These are phyloP conservation scores for Rhagonycha fulva DNA, from an alignment of 2,888 invertebrate species.

Conservation along the genomic window DNA sequence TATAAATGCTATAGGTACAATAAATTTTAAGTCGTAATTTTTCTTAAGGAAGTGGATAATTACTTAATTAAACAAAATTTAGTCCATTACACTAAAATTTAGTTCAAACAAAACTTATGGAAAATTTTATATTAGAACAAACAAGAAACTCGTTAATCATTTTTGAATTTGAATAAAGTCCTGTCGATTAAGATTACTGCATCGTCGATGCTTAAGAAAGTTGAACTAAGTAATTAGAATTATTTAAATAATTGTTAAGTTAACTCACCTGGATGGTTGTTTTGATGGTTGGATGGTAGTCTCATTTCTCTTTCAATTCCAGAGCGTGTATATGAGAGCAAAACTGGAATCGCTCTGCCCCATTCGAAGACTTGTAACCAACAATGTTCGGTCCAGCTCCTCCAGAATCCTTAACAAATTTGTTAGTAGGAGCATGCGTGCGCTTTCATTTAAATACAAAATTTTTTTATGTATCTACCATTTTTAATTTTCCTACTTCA, in stretches of 20 bases:
- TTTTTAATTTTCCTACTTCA: background rate
- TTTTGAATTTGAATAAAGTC: background rate
- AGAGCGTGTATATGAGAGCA: constrained; percentile 59
- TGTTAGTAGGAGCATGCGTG: background rate
- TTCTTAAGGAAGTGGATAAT: background rate
- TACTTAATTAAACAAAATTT: background rate
- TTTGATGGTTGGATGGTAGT: constrained; percentile 12
- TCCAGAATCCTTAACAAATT: constrained; percentile 14
- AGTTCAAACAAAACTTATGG: background rate
- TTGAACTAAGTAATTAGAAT: background rate
- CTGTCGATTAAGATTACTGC: background rate
- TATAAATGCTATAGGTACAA: background rate
- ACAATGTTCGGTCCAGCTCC: constrained; percentile 27
- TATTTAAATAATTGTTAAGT: background rate
- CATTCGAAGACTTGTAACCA: constrained; percentile 47
- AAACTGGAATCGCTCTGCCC: constrained; percentile 62
- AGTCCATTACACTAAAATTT: background rate
- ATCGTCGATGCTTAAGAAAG: background rate
- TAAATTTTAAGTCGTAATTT: background rate
- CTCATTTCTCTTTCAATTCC: constrained; percentile 50
- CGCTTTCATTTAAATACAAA: background rate
- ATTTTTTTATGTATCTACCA: background rate
- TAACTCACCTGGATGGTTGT: constrained; percentile 15
- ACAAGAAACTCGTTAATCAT: background rate
- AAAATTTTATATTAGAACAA: background rate